phyloP scores from a whole-genome alignment of 2,113 vertebrate species.

The Nanorana parkeri region DNA sequence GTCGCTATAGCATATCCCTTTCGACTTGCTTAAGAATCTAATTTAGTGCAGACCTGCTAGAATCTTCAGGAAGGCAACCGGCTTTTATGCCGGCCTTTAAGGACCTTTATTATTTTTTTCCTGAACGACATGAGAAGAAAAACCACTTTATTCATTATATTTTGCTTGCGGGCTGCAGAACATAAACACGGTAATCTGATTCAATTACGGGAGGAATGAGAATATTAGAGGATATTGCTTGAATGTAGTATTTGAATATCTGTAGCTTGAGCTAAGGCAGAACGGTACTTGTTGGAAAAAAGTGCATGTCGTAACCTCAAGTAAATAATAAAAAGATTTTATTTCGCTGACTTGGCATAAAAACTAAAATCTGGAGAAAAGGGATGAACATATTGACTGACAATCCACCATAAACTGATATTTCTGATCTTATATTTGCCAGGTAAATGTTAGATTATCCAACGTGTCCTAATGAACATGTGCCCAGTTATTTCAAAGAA shows the following conservation, averaged over 20 bases:
- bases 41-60: slow-evolving; percentile 17
- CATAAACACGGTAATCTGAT: slow-evolving; percentile 46
- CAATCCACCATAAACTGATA: too few relatives aligned
- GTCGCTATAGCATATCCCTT: slow-evolving; percentile 32
- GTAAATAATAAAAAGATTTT: too few relatives aligned
- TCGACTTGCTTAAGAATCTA: slow-evolving; percentile 33
- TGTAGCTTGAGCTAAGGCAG: too few relatives aligned
- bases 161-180: slow-evolving; percentile 38
- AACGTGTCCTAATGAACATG: too few relatives aligned
- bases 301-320: too few relatives aligned
- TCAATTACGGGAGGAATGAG: slow-evolving; percentile 32
- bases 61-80: slow-evolving; percentile 22
- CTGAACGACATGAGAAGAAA: slow-evolving; percentile 25
- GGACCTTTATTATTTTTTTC: slow-evolving; percentile 19
- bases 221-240: slow-evolving; percentile 34
- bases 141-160: slow-evolving; percentile 38
- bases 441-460: too few relatives aligned
- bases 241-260: slow-evolving; percentile 14
- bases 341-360: too few relatives aligned
- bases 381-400: too few relatives aligned
- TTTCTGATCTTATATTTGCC: too few relatives aligned
- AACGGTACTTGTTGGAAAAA: too few relatives aligned
- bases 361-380: too few relatives aligned
- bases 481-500: too few relatives aligned
- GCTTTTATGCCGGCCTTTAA: slow-evolving; percentile 17